Conservation (phyloP, 2,113 vertebrate species). For the Eretmochelys imbricata region DNA sequence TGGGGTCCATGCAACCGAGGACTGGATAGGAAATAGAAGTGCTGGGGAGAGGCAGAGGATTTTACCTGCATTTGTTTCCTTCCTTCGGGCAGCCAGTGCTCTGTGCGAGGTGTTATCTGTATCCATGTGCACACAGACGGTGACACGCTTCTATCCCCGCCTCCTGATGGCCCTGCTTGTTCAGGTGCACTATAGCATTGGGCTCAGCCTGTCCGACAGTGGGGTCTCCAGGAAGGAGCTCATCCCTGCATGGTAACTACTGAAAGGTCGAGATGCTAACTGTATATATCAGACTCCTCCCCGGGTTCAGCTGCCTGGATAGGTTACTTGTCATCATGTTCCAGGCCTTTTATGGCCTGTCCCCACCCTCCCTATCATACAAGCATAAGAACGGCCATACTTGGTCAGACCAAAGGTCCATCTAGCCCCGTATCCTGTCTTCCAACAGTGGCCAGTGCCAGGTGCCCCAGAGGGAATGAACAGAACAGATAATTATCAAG, state of each 20-base stretch:
- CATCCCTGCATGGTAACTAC: slow-evolving; percentile 29
- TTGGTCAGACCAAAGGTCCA: too few relatives aligned
- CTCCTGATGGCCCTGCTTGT: slow-evolving; percentile 71
- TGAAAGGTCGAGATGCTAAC: not conserved
- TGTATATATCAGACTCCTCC: not conserved
- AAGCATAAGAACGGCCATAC: too few relatives aligned
- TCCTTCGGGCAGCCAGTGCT: slow-evolving; percentile 64
- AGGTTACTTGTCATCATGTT: not conserved
- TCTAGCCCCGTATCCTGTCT: too few relatives aligned
- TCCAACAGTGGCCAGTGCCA: too few relatives aligned
- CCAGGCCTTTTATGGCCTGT: not conserved
- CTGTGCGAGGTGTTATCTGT: slow-evolving; percentile 62
- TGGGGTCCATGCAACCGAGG: not conserved
- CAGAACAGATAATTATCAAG: too few relatives aligned
- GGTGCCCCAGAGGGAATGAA: too few relatives aligned
- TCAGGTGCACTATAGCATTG: slow-evolving; percentile 69
- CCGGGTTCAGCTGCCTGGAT: not conserved
- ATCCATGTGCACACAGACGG: slow-evolving; percentile 32
- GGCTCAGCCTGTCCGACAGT: slow-evolving; percentile 8
- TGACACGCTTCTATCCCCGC: slow-evolving; percentile 61
- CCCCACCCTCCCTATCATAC: too few relatives aligned
- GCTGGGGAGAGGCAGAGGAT: not conserved
- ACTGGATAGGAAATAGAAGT: too few relatives aligned
- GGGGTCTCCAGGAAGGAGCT: not conserved
- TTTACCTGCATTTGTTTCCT: not conserved